phyloP scores from a whole-genome alignment of 2,113 vertebrate species.

The Hiodon alosoides region DNA sequence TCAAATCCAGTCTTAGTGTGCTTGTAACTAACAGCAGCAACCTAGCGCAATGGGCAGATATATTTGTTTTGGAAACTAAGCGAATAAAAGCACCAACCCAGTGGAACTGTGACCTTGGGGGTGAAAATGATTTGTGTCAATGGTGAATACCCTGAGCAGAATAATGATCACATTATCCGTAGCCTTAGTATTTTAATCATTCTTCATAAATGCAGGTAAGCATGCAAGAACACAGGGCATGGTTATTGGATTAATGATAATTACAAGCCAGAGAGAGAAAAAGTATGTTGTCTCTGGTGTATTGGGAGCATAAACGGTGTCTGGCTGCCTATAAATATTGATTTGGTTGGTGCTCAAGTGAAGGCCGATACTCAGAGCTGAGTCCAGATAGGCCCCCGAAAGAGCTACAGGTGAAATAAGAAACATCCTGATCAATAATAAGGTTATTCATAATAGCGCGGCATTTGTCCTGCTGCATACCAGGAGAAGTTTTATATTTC shows the following conservation, averaged over 20 bases:
- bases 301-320: not conserved
- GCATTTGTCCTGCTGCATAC: too few species aligned
- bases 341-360: not conserved
- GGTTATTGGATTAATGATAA: conserved; percentile 1
- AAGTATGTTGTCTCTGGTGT: not conserved
- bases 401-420: not conserved
- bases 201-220: conserved; percentile 11
- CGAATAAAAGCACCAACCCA: not conserved
- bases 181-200: not conserved
- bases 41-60: not conserved
- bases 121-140: not conserved
- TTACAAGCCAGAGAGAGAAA: conserved; percentile 2
- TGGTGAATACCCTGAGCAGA: not conserved
- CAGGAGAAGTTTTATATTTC: too few species aligned
- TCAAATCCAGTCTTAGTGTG: not conserved
- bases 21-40: not conserved
- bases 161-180: conserved; percentile 2
- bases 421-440: not conserved
- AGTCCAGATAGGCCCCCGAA: not conserved
- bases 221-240: not conserved
- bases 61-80: not conserved
- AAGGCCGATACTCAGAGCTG: not conserved
- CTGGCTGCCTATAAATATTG: not conserved
- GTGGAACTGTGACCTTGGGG: not conserved
- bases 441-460: not conserved